Conservation (phyloP, 1,140 invertebrate genomes). For the Harpegnathos saltator region DNA sequence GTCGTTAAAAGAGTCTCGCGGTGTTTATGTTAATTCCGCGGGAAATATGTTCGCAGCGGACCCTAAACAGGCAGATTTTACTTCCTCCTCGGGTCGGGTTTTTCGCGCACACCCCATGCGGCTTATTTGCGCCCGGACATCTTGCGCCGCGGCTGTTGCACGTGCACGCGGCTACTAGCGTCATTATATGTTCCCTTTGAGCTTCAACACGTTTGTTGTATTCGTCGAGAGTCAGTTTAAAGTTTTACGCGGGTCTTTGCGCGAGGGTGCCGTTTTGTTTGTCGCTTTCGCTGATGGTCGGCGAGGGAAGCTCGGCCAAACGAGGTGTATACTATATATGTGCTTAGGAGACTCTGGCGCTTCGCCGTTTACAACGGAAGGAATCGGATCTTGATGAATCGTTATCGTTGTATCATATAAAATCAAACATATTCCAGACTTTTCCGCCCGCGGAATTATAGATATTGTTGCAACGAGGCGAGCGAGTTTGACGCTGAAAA, state of each 20-base stretch:
- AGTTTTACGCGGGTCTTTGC: neutral
- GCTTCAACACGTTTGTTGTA: conserved; percentile 18
- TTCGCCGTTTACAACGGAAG: neutral
- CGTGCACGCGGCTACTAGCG: neutral
- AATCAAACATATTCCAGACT: neutral
- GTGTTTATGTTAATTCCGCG: conserved; percentile 28
- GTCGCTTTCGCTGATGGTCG: neutral
- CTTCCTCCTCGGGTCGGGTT: neutral
- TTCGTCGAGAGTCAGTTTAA: conserved; percentile 8
- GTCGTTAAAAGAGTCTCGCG: conserved; percentile 9
- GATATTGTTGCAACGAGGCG: neutral
- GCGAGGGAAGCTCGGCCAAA: neutral
- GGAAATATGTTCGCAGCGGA: neutral
- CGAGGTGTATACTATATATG: too few species aligned
- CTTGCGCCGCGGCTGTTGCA: neutral
- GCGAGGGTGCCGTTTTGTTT: neutral
- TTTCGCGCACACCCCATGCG: neutral
- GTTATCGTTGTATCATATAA: neutral
- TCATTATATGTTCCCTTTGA: conserved; percentile 28
- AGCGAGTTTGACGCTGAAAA: too few species aligned
- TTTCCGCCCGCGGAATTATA: neutral
- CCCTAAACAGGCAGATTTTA: conserved; percentile 34
- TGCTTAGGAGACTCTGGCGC: neutral
- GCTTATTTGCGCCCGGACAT: conserved; percentile 37
- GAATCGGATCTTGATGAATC: neutral